phyloP scores from a whole-genome alignment of 2,113 vertebrate genomes.

The Vulpes lagopus region DNA sequence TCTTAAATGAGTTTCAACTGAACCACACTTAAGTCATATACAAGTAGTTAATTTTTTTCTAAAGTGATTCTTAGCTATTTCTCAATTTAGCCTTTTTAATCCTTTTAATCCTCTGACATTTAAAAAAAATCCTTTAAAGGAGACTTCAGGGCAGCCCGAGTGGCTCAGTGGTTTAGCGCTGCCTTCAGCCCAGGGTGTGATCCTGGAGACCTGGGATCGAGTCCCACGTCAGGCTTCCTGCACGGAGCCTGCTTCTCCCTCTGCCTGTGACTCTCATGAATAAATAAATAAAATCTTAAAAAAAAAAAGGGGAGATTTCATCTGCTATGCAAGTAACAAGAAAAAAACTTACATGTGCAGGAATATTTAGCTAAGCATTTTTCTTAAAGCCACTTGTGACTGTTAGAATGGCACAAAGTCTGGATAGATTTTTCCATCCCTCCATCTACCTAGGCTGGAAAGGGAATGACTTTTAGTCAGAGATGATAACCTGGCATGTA shows the following conservation, averaged over 20 bases:
- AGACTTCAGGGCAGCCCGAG: not conserved
- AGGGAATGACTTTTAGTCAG: not conserved
- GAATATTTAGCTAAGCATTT: not conserved
- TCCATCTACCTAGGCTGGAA: not conserved
- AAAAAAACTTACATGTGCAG: not conserved
- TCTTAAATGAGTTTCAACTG: not conserved
- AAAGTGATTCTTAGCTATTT: constrained; percentile 1
- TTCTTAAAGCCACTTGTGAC: not conserved
- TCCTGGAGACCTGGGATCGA: no score
- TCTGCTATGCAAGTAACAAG: constrained; percentile 30
- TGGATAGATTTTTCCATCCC: not conserved
- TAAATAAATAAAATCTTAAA: no score
- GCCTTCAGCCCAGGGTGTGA: no score
- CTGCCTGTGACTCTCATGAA: no score
- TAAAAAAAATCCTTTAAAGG: constrained; percentile 7
- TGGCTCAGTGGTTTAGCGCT: no score
- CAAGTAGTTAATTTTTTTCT: not conserved
- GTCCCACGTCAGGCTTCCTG: no score
- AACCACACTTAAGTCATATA: constrained; percentile 23
- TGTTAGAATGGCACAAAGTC: constrained; percentile 10
- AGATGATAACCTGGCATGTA: not conserved
- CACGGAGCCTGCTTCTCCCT: no score
- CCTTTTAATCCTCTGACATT: not conserved
- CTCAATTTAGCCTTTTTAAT: constrained; percentile 18
- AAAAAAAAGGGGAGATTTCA: not conserved